Evolutionary conservation across 2,888 invertebrate species (phyloP).

Genomic region (Agrilus cyanescens): DNA sequence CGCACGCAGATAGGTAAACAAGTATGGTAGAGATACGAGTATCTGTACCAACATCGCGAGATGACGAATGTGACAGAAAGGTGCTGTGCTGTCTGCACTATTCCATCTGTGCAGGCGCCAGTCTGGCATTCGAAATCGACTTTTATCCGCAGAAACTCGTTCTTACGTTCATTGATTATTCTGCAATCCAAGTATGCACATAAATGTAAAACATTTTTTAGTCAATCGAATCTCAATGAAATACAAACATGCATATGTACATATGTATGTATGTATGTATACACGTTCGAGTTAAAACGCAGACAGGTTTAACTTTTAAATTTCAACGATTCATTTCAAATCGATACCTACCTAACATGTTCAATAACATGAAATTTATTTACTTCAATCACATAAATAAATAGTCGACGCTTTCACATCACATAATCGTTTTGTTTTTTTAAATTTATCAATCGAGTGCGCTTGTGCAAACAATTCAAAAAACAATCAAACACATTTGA

Average conservation of each 20-base stretch:
- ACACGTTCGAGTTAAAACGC: too few relatives aligned
- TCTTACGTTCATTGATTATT: slow-evolving; percentile 29
- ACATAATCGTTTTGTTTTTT: too few relatives aligned
- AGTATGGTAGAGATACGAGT: too few relatives aligned
- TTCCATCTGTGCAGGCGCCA: slow-evolving; percentile 31
- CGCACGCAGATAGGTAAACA: too few relatives aligned
- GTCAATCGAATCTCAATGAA: too few relatives aligned
- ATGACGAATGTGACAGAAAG: slow-evolving; percentile 6
- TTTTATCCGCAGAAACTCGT: slow-evolving; percentile 28
- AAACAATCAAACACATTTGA: too few relatives aligned
- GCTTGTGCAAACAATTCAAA: too few relatives aligned
- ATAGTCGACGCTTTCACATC: too few relatives aligned
- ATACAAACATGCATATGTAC: too few relatives aligned
- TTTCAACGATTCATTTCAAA: slow-evolving; percentile 13
- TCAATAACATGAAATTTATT: slow-evolving; percentile 3
- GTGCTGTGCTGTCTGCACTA: slow-evolving; percentile 14
- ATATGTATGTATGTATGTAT: too few relatives aligned
- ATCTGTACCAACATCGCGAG: neutral
- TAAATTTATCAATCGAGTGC: too few relatives aligned
- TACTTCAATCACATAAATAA: too few relatives aligned
- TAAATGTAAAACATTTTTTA: slow-evolving; percentile 2
- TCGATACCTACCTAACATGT: slow-evolving; percentile 19
- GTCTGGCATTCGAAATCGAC: slow-evolving; percentile 28
- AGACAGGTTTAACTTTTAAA: neutral
- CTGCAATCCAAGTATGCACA: slow-evolving; percentile 13